Base-by-base conservation (phyloP, 2,888 invertebrate species). In the Acanthosepion lycidas region DNA sequence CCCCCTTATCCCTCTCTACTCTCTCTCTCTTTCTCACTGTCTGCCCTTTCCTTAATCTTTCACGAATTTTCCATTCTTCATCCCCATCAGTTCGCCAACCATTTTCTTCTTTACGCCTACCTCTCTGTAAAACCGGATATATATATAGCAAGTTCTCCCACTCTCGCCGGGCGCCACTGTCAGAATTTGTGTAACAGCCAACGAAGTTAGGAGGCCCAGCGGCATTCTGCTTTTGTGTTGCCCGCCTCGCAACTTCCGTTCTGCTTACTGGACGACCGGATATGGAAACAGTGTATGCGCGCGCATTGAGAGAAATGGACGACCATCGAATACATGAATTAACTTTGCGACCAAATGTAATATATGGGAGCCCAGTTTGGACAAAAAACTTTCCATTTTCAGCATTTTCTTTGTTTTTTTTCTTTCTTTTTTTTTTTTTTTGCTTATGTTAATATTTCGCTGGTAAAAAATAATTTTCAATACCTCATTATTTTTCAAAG, bases 201-300 rank as follows among this genome's bases (percentile, higher is more conserved):
- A 78, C 78, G n/a, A 15, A 78, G n/a, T 78, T 78, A 78, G n/a
- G 78, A 78, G 15, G 33, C 78, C n/a, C 78, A 78, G 18, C 33
- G 78, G 78, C 78, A 78, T 78, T 78, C n/a, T n/a, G n/a, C 78
- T 78, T 78, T 78, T 78, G 78, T 33, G 78, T 78, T 78, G n/a
- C n/a, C 78, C 78, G 78, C n/a, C 78, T 33, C 4, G n/a, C 15
- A n/a, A 78, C 78, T 78, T 78, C 78, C 78, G 78, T 15, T 78
- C 23, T 33, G n/a, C 78, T 78, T n/a, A 78, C 78, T 33, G 33
- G 78, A 78, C 78, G 78, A 78, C 78, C 78, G n/a, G 78, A 78
- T 78, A 78, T n/a, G 78, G 78, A 78, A 78, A 78, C n/a, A n/a
- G n/a, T n/a, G n/a, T 78, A 78, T 78, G 78, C 78, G n/a, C 78